A percentile compares a stretch with the other conserved stretches of the same genome.
These are phyloP conservation scores for Conopomorpha cramerella DNA, from an alignment of 1,140 invertebrate genomes.

Conservation along the genomic window DNA sequence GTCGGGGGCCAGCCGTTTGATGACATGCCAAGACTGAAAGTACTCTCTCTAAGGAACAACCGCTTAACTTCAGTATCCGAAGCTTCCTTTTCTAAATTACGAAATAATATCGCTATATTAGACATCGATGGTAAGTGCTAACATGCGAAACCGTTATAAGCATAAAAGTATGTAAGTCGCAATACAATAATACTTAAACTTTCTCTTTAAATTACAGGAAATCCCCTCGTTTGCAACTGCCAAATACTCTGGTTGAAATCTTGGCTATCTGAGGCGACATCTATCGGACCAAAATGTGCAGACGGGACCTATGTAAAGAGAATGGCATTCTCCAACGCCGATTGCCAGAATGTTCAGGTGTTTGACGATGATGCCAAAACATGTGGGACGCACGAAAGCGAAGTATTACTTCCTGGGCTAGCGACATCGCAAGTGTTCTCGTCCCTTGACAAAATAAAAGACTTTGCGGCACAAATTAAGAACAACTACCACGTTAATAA, in stretches of 20 bases:
- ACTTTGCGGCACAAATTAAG: constrained; percentile 39
- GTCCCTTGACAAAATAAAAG: constrained; percentile 57
- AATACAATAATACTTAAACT: background rate
- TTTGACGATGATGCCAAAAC: constrained; percentile 53
- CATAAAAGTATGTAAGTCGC: constrained; percentile 1
- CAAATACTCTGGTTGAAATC: constrained; percentile 78
- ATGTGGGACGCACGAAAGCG: constrained; percentile 67
- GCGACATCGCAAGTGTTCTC: constrained; percentile 59
- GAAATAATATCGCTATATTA: constrained; percentile 79
- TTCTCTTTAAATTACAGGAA: constrained; percentile 63
- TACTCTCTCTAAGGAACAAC: constrained; percentile 80
- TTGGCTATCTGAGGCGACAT: constrained; percentile 76
- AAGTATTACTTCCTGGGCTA: constrained; percentile 60
- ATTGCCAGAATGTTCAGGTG: constrained; percentile 61
- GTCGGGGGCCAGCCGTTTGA: constrained; percentile 76
- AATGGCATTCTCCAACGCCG: constrained; percentile 68
- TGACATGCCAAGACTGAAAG: constrained; percentile 78
- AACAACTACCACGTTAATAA: constrained; percentile 39
- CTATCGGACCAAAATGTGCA: constrained; percentile 73
- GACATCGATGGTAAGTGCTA: constrained; percentile 78
- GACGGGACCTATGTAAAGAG: constrained; percentile 75
- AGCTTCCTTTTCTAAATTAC: constrained; percentile 72
- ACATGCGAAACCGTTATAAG: background rate
- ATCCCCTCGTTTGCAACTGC: constrained; percentile 81
- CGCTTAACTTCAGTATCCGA: constrained; percentile 75